These are phyloP conservation scores for Cheirogaleus major DNA, from an alignment of 2,797 vertebrate genomes.

Conservation along the genomic window DNA sequence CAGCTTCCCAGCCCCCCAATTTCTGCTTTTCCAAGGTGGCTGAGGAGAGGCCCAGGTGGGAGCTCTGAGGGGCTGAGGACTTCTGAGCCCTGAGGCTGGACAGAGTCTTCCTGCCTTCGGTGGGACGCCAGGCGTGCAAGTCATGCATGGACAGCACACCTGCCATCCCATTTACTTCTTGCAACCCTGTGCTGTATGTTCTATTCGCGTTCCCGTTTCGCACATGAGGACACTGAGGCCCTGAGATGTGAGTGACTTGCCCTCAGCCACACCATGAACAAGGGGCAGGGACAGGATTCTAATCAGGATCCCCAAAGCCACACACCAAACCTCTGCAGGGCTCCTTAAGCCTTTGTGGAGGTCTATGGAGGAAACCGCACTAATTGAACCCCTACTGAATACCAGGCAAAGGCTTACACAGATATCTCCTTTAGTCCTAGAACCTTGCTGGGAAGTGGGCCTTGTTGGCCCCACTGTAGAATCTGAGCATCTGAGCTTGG, in stretches of 20 bases:
- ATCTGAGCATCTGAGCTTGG: neutral
- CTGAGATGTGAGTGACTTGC: neutral
- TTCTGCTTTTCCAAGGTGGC: neutral
- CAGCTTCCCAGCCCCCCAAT: rapidly evolving
- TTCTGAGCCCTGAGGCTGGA: neutral
- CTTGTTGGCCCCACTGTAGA: neutral
- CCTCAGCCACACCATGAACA: neutral
- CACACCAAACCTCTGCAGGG: neutral
- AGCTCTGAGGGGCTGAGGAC: neutral
- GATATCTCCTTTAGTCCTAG: neutral
- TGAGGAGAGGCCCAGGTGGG: neutral
- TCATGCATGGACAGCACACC: rapidly evolving
- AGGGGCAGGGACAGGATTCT: neutral
- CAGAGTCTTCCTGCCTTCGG: neutral
- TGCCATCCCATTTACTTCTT: neutral
- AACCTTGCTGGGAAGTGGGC: neutral
- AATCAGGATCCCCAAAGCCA: neutral
- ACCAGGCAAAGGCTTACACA: neutral
- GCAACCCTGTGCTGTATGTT: rapidly evolving
- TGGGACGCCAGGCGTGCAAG: rapidly evolving
- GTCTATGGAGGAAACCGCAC: neutral
- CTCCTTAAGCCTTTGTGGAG: neutral
- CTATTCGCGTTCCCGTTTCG: neutral
- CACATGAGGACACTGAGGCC: neutral
- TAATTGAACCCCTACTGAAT: neutral